Evolutionary conservation across 2,797 vertebrate species (phyloP).

Genomic region (Anabacerthia variegaticeps): DNA sequence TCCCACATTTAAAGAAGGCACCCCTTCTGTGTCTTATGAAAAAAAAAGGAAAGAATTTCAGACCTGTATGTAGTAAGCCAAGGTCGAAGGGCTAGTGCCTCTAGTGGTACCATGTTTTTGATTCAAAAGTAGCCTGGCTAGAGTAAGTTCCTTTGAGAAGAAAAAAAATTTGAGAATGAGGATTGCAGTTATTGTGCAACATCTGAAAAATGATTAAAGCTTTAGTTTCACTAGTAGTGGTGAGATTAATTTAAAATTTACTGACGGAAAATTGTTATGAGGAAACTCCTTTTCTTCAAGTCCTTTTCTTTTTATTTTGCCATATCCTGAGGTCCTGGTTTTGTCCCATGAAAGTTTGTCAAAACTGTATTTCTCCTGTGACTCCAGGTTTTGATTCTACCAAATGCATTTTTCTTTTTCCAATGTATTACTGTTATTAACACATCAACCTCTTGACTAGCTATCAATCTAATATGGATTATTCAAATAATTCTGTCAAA

Average conservation of each 20-base stretch:
- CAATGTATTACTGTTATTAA: constrained; percentile 2
- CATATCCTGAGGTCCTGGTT: not conserved
- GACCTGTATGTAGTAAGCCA: not conserved
- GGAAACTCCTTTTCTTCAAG: not conserved
- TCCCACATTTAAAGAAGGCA: not conserved
- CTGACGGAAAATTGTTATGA: not conserved
- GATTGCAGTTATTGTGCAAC: not conserved
- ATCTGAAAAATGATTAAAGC: not conserved
- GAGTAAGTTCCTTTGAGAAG: not conserved
- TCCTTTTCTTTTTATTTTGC: not conserved
- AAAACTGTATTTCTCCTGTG: not conserved
- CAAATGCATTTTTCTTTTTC: not conserved
- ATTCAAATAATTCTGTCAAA: constrained; percentile 58
- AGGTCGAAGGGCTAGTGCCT: not conserved
- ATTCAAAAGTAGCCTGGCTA: not conserved
- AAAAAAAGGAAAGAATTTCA: not conserved
- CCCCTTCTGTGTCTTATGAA: not conserved
- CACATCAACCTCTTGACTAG: constrained; percentile 7
- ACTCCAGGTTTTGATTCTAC: not conserved
- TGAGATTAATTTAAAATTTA: not conserved
- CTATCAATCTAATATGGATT: constrained; percentile 26
- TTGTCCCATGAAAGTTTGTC: not conserved
- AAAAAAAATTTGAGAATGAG: not conserved
- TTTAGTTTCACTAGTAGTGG: not conserved
- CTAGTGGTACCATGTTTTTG: not conserved